Percentiles rank a stretch among this genome's conserved stretches.
Conservation (phyloP, 2,888 invertebrate genomes). For the Clepsis dumicolana region DNA sequence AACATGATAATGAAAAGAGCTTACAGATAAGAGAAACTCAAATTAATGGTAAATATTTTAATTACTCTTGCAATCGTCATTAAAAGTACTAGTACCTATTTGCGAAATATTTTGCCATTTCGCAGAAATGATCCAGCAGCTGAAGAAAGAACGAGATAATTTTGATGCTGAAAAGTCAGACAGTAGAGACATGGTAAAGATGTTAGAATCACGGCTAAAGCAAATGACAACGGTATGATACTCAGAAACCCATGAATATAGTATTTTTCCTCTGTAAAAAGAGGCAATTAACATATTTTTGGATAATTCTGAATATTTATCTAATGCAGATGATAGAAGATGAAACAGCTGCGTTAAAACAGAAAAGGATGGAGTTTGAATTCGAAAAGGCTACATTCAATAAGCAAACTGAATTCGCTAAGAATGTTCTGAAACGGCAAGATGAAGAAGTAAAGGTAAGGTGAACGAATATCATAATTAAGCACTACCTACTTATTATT, state of each 20-base stretch:
- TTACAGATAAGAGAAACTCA: slow-evolving; percentile 85
- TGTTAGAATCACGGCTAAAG: slow-evolving; percentile 85
- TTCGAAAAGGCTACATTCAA: slow-evolving; percentile 87
- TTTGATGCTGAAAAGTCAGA: slow-evolving; percentile 86
- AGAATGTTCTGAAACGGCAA: slow-evolving; percentile 85
- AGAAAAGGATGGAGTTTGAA: slow-evolving; percentile 87
- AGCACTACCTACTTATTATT: slow-evolving; percentile 3
- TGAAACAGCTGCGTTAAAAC: slow-evolving; percentile 79
- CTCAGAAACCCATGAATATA: not conserved
- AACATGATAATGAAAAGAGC: slow-evolving; percentile 76
- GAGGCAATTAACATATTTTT: not conserved
- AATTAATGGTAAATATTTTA: slow-evolving; percentile 71
- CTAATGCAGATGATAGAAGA: slow-evolving; percentile 76
- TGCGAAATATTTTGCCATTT: slow-evolving; percentile 39
- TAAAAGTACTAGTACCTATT: no score
- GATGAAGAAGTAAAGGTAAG: slow-evolving; percentile 86
- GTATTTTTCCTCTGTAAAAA: not conserved
- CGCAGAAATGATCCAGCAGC: slow-evolving; percentile 83
- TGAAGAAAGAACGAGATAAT: slow-evolving; percentile 84
- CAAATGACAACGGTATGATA: slow-evolving; percentile 82
- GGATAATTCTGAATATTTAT: slow-evolving; percentile 15
- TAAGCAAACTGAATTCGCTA: slow-evolving; percentile 86
- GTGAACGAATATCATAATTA: not conserved
- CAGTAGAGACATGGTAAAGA: slow-evolving; percentile 81
- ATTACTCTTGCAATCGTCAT: no score